Conservation (phyloP, 2,113 vertebrate species). For the Poecile atricapillus region DNA sequence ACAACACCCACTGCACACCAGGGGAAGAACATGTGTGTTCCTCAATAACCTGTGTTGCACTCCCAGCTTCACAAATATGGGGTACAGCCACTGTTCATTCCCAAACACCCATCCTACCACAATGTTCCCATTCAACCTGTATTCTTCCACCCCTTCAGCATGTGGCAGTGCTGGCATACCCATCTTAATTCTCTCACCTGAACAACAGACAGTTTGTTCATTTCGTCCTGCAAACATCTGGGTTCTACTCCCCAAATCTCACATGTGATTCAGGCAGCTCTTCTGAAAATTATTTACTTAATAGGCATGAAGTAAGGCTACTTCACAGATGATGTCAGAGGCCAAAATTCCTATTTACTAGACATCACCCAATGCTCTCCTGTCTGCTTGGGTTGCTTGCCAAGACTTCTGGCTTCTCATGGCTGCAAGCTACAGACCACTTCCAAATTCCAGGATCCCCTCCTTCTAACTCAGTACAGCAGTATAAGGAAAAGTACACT, state of each 20-base stretch:
- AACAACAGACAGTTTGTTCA: not conserved
- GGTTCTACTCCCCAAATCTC: not conserved
- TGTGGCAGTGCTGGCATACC: not conserved
- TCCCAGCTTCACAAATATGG: not conserved
- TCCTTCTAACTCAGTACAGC: not conserved
- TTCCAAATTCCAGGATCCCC: not conserved
- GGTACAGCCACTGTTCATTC: not conserved
- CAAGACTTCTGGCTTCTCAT: not conserved
- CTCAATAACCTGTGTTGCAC: not conserved
- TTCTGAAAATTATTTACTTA: not conserved
- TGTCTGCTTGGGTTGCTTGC: not conserved
- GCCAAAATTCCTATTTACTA: not conserved
- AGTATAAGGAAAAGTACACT: not conserved
- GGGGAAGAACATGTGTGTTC: fast-evolving
- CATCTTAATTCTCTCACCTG: not conserved
- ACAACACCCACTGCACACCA: too few species aligned
- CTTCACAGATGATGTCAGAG: not conserved
- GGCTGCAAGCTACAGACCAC: not conserved
- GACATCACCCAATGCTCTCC: not conserved
- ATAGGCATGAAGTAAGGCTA: not conserved
- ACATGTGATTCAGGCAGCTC: not conserved
- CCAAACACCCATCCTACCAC: not conserved
- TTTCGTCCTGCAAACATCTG: not conserved
- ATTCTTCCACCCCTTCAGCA: not conserved
- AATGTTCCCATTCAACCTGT: not conserved